Evolutionary conservation across 2,888 invertebrate species (phyloP).

Genomic region (Orthosia cruda): DNA sequence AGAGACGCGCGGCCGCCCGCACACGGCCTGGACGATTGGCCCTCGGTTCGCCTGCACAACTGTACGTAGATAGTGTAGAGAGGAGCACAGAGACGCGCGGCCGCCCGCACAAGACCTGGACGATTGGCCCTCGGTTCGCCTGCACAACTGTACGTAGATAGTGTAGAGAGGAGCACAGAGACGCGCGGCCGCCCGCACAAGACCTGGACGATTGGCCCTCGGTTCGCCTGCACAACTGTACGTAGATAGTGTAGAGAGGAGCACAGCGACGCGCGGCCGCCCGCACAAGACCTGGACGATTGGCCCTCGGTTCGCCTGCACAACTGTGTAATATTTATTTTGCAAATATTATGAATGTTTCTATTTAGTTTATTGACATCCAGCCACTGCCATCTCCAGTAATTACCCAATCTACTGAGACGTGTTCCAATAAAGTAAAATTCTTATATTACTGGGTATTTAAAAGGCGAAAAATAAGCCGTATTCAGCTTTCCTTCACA

Average conservation of each 20-base stretch:
- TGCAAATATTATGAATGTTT: not conserved
- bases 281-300: no score
- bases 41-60: constrained; percentile 80
- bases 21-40: constrained; percentile 58
- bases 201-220: not conserved
- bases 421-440: not conserved
- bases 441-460: not conserved
- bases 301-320: no score
- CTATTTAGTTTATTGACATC: not conserved
- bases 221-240: constrained; percentile 43
- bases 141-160: constrained; percentile 58
- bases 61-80: constrained; percentile 59
- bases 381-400: not conserved
- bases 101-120: constrained; percentile 50
- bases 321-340: not conserved
- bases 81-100: not conserved
- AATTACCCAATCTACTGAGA: not conserved
- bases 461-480: not conserved
- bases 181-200: no score
- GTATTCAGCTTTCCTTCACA: not conserved
- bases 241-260: constrained; percentile 22
- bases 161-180: not conserved
- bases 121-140: constrained; percentile 85
- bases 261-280: no score
- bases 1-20: no score